Conservation (phyloP, 2,888 invertebrate species). For the Corythucha ciliata region DNA sequence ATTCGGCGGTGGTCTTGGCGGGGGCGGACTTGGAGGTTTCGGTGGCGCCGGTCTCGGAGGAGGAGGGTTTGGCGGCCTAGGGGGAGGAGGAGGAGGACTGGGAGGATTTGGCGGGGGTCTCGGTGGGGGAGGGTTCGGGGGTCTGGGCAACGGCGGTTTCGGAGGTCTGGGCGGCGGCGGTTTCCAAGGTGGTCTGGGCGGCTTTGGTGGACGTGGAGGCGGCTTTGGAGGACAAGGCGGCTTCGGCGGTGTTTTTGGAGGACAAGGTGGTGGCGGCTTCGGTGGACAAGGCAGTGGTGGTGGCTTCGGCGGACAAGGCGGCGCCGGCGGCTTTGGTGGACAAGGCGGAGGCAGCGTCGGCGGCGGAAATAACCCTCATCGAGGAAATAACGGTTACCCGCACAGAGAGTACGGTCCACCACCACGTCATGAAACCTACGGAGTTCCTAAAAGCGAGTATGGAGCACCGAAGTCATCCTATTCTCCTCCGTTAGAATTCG, state of each 20-base stretch:
- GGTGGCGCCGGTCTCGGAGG: slow-evolving; percentile 34
- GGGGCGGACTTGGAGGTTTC: not conserved
- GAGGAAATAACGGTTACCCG: not conserved
- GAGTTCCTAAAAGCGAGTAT: slow-evolving; percentile 17
- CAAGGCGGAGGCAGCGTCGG: slow-evolving; percentile 1
- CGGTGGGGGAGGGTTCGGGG: slow-evolving; percentile 7
- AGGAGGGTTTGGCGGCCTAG: slow-evolving; percentile 30
- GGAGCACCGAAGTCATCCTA: slow-evolving; percentile 6
- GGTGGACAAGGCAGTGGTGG: slow-evolving; percentile 6
- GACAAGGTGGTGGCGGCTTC: slow-evolving; percentile 7
- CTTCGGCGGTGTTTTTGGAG: slow-evolving; percentile 24
- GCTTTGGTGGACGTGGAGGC: slow-evolving; percentile 27
- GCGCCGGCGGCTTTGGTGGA: not conserved
- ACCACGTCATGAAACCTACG: slow-evolving; percentile 16
- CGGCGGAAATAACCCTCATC: not conserved
- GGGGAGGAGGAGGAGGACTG: slow-evolving; percentile 20
- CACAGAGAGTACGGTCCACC: not conserved
- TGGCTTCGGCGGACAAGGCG: slow-evolving; percentile 4
- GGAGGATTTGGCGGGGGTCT: slow-evolving; percentile 16
- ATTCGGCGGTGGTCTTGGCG: slow-evolving; percentile 25
- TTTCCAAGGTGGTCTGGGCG: slow-evolving; percentile 35
- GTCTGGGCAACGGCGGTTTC: slow-evolving; percentile 31
- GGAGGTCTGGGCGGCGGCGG: slow-evolving; percentile 34
- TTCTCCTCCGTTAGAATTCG: slow-evolving; percentile 1
- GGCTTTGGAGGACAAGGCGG: slow-evolving; percentile 35